phyloP scores from a whole-genome alignment of 1,140 invertebrate species.

The Tribolium castaneum region DNA sequence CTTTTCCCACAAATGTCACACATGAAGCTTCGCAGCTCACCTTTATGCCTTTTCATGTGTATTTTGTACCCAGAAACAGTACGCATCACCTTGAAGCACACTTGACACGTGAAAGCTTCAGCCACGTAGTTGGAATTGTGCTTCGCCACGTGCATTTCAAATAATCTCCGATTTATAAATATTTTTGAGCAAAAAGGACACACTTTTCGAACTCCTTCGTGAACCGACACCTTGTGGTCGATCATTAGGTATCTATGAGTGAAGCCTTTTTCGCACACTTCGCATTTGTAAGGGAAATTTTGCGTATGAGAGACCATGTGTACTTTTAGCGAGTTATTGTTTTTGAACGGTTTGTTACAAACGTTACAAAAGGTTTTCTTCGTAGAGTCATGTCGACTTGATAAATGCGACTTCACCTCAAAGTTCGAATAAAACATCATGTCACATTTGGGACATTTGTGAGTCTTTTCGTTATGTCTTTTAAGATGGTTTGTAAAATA shows the following conservation, averaged over 20 bases:
- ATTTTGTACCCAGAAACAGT: constrained; percentile 61
- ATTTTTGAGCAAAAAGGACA: not conserved
- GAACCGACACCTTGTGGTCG: constrained; percentile 11
- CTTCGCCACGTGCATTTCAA: not conserved
- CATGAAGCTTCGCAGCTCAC: not conserved
- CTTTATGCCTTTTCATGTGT: constrained; percentile 63
- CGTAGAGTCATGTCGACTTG: too few species aligned
- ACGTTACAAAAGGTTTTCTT: too few species aligned
- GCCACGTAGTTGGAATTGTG: not conserved
- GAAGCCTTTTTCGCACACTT: constrained; percentile 41
- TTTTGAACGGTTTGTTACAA: too few species aligned
- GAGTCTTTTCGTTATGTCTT: too few species aligned
- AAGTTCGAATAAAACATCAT: too few species aligned
- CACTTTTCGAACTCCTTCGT: constrained; percentile 31
- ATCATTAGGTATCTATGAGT: constrained; percentile 26
- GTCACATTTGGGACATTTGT: too few species aligned
- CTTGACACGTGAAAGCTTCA: not conserved
- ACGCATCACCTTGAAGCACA: not conserved
- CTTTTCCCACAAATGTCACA: constrained; percentile 14
- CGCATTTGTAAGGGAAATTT: constrained; percentile 15
- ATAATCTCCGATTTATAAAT: not conserved
- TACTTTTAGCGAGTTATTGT: too few species aligned
- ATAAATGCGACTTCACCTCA: too few species aligned
- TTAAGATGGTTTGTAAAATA: too few species aligned
- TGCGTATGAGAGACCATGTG: too few species aligned